Evolutionary conservation across 2,113 vertebrate species (phyloP).

Genomic region (Albula goreensis): DNA sequence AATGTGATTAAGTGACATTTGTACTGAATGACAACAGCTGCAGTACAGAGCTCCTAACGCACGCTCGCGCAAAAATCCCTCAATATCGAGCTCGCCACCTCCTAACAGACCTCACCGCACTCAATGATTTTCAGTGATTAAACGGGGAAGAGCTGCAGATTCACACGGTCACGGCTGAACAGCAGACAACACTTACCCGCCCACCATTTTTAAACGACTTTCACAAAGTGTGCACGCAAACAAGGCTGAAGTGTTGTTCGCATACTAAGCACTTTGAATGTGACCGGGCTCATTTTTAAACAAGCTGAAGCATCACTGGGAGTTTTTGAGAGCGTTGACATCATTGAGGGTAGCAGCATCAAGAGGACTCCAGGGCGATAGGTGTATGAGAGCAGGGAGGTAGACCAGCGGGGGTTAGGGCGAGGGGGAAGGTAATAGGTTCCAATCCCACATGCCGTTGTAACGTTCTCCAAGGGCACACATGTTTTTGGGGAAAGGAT

Average conservation of each 20-base stretch:
- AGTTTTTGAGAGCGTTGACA: no score
- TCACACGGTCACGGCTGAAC: neutral
- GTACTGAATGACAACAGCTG: slow-evolving; percentile 3
- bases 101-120: neutral
- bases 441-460: no score
- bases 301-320: no score
- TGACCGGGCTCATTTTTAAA: no score
- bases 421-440: no score
- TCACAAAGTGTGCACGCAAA: neutral
- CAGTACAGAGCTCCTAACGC: neutral
- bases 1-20: slow-evolving; percentile 19
- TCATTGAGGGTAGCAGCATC: no score
- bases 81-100: slow-evolving; percentile 13
- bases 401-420: no score
- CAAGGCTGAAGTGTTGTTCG: neutral
- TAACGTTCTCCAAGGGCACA: no score
- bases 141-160: neutral
- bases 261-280: neutral
- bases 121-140: slow-evolving; percentile 5
- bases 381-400: no score
- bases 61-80: slow-evolving; percentile 5
- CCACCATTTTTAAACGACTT: neutral
- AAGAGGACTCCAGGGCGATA: no score
- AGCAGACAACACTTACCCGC: neutral
- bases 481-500: no score